Base-by-base conservation (phyloP, 2,888 invertebrate genomes). In the Nebria brevicollis region DNA sequence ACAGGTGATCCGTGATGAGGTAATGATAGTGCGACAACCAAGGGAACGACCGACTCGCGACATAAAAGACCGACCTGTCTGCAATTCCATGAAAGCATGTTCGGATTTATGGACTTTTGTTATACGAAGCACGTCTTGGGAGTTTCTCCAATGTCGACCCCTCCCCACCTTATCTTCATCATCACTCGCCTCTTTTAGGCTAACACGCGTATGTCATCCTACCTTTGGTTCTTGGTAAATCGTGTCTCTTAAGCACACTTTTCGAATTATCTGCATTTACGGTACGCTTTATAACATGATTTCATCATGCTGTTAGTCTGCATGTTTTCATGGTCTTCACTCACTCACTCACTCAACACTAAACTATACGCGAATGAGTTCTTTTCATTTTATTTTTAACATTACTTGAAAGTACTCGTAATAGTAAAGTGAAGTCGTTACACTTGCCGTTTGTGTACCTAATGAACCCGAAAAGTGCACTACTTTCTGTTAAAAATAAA, bases 51-150 rank as follows among this genome's bases (percentile, higher is more conserved):
- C 72, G 77, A 77, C 65, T 43, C 54, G 77, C 34, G 54, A 66
- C 64, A 77, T 77, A 72, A 77, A 77, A 77, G 72, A 54, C 72
- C 77, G 72, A 77, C 72, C 34, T 77, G 77, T 77, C 77, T 72
- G 77, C 77, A 77, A 77, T 77, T 77, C 73, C 66, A 65, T 72
- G 77, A 77, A 77, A 72, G 72, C 72, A 77, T 77, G 77, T 77
- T 72, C 64, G 77, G 65, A 77, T 77, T 77, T 77, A 77, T 77
- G 66, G 72, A 73, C 65, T 64, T 77, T 77, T 77, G 73, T 77
- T 77, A 77, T 73, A 77, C 77, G 15, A 72, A 64, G 73, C 77
- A 77, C 77, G 77, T 77, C 72, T 20, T 26, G 43, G 70, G 25
- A 77, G 77, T 54, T 20, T 77, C 70, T 34, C 25, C 64, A 66